Conservation (phyloP, 2,113 vertebrate genomes). For the Urocitellus parryii region DNA sequence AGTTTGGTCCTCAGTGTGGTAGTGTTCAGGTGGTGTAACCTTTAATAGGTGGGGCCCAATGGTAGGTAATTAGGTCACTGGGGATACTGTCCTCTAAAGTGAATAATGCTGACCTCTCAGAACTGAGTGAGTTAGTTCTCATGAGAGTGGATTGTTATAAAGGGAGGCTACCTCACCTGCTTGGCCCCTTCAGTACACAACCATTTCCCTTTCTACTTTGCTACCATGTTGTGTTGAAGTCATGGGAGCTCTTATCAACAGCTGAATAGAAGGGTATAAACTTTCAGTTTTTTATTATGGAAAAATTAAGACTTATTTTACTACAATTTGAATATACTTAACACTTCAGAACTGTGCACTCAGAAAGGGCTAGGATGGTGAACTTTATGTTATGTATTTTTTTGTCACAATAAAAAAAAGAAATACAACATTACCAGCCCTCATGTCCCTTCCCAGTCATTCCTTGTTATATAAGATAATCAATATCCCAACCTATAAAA, state of each 20-base stretch:
- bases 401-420: neutral
- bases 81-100: neutral
- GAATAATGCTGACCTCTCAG: neutral
- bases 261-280: neutral
- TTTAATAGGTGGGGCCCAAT: neutral
- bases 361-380: constrained; percentile 10
- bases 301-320: constrained; percentile 30
- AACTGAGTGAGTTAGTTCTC: neutral
- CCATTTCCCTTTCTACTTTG: neutral
- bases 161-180: neutral
- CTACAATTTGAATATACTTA: constrained; percentile 21
- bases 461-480: neutral
- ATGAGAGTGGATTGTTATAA: neutral
- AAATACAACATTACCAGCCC: constrained; percentile 7
- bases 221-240: neutral
- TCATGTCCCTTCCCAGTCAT: neutral
- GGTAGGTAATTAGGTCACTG: neutral
- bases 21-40: neutral
- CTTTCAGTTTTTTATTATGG: neutral
- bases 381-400: neutral
- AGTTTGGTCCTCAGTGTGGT: neutral
- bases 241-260: neutral
- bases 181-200: neutral
- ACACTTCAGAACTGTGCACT: constrained; percentile 1
- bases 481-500: neutral